phyloP scores from a whole-genome alignment of 2,113 vertebrate species.

The Petrocephalus microphthalmus region DNA sequence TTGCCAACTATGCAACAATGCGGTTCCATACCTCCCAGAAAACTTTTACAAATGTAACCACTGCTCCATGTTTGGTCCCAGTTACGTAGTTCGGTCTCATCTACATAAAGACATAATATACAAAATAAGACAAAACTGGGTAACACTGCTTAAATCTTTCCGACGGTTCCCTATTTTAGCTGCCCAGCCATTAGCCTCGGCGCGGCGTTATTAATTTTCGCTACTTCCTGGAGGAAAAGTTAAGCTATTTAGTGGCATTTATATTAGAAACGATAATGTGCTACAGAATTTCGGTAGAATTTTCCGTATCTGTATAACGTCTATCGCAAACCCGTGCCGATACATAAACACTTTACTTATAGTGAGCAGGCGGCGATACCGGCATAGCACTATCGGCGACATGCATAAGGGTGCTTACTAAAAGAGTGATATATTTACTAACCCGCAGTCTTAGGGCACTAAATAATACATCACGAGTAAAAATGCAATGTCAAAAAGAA shows the following conservation, averaged over 20 bases:
- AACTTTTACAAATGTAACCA: neutral
- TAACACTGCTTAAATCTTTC: neutral
- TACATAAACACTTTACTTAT: neutral
- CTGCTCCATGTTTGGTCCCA: neutral
- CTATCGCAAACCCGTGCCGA: neutral
- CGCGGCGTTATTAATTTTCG: too few species aligned
- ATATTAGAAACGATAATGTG: neutral
- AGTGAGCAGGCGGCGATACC: neutral
- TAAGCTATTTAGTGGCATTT: neutral
- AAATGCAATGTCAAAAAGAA: constrained; percentile 68
- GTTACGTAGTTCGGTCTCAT: neutral
- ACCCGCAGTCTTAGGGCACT: constrained; percentile 57
- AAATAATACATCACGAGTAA: constrained; percentile 66
- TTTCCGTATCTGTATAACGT: neutral
- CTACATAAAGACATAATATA: neutral
- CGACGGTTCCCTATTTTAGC: neutral
- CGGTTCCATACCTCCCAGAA: neutral
- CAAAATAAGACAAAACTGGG: neutral
- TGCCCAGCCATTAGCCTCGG: neutral
- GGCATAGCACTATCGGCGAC: neutral
- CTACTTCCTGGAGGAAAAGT: neutral
- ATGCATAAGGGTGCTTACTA: too few species aligned
- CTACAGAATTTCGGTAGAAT: neutral
- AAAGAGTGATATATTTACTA: neutral
- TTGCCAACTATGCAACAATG: neutral